These are phyloP conservation scores for Halichoerus grypus DNA, from an alignment of 2,113 vertebrate genomes.

Conservation along the genomic window DNA sequence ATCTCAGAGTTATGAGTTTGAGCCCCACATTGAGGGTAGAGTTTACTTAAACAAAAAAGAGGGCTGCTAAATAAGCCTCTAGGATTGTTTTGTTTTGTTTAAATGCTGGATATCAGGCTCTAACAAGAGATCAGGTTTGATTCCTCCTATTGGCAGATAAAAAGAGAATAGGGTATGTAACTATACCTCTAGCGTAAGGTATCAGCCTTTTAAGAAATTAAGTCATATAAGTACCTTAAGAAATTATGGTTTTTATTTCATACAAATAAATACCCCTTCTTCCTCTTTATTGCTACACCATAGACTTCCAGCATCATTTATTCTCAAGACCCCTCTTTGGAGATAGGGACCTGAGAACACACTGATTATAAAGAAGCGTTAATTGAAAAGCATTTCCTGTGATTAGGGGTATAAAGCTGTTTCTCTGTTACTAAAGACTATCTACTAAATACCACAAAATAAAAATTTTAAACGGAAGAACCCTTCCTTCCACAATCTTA, in stretches of 20 bases:
- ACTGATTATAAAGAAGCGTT: neutral
- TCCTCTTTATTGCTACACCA: neutral
- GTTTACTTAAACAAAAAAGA: neutral
- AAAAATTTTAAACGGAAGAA: neutral
- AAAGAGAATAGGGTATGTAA: neutral
- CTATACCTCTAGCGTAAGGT: neutral
- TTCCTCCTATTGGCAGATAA: neutral
- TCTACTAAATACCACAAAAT: neutral
- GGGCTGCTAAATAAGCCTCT: neutral
- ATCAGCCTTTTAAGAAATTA: neutral
- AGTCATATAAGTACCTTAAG: neutral
- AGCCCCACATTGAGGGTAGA: neutral
- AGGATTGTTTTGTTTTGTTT: neutral
- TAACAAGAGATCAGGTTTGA: neutral
- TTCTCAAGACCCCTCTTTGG: neutral
- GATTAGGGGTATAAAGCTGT: neutral
- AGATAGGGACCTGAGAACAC: neutral
- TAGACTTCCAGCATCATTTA: neutral
- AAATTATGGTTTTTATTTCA: slow-evolving; percentile 11
- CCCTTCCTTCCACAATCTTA: neutral
- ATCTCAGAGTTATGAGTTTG: neutral
- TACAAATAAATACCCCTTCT: neutral
- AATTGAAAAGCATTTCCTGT: neutral
- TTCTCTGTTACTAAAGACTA: neutral
- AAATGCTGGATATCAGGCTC: neutral